Evolutionary conservation across 1,140 invertebrate genomes (phyloP), one percentile per base, ranked within the genome.

Genomic region (Pachypeltis micranthus): DNA sequence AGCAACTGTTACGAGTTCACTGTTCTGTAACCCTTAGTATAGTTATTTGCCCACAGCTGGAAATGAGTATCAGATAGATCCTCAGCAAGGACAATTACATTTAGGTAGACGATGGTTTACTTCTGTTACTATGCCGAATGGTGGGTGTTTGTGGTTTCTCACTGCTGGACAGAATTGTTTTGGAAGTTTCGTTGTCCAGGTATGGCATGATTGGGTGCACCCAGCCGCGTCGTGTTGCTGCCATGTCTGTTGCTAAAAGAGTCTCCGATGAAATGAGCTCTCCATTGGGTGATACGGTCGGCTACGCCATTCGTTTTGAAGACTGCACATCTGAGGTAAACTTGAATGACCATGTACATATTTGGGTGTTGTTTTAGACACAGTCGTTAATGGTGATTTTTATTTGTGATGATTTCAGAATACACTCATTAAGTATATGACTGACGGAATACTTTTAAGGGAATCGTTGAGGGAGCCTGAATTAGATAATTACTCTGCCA

Each of bases 281-380:
- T 1, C 85, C 87, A 68, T 75, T 99, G 29, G 91, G 83, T 4
- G 67, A 71, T n/a, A 89, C 93, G 74, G 91, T 98, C 27, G 97
- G 97, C 19, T 99, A 99, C 77, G 94, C 96, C 10, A 99, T 99
- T 72, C 90, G 97, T 72, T 99, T 99, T 78, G 97, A 99, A 76
- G 97, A 99, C 75, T 99, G 96, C 73, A 99, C 97, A 0, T 91
- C 87, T 0, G 91, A 96, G 71, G 87, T 82, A 70, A 67, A 44
- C 65, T 44, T 51, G n/a, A 27, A 21, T 63, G n/a, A n/a, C n/a
- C n/a, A n/a, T n/a, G n/a, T n/a, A n/a, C n/a, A n/a, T n/a, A n/a
- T n/a, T n/a, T n/a, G n/a, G n/a, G n/a, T n/a, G n/a, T n/a, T n/a
- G n/a, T n/a, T n/a, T n/a, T n/a, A n/a, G n/a, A n/a, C n/a, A n/a